Percentiles rank a stretch among this genome's conserved stretches.
phyloP scores from a whole-genome alignment of 2,113 vertebrate species.

The Pituophis catenifer region DNA sequence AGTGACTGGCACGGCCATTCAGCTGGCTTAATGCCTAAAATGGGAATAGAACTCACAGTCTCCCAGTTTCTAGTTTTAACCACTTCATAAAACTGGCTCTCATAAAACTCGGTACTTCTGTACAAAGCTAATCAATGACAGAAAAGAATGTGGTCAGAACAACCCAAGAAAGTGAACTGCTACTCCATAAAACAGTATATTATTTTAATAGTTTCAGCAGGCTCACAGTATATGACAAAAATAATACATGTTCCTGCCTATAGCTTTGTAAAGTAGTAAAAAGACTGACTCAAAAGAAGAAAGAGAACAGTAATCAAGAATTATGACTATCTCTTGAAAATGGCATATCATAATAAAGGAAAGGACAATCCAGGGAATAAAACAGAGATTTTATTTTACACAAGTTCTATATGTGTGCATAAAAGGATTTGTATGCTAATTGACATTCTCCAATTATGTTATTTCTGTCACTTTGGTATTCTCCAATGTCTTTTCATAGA shows the following conservation, averaged over 20 bases:
- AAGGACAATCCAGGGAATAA: not conserved
- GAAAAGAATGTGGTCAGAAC: not conserved
- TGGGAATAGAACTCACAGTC: not conserved
- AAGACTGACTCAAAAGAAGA: not conserved
- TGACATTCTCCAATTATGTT: not conserved
- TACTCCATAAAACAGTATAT: not conserved
- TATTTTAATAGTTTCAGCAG: not conserved
- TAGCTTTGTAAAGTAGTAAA: not conserved
- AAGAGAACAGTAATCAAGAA: not conserved
- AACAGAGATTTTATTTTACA: not conserved
- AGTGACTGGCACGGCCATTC: not conserved
- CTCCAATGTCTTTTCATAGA: not conserved
- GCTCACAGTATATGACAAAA: not conserved
- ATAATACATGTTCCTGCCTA: not conserved
- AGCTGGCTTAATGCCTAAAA: not conserved
- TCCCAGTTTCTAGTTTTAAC: not conserved
- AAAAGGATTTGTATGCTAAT: not conserved
- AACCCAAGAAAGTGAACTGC: not conserved
- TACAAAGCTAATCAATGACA: not conserved
- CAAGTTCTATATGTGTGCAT: not conserved
- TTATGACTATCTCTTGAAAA: not conserved
- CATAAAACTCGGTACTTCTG: not conserved
- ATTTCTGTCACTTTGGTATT: not conserved
- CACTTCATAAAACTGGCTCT: not conserved
- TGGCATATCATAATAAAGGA: not conserved